phyloP scores from a whole-genome alignment of 2,113 vertebrate species.

The Clinocottus analis region DNA sequence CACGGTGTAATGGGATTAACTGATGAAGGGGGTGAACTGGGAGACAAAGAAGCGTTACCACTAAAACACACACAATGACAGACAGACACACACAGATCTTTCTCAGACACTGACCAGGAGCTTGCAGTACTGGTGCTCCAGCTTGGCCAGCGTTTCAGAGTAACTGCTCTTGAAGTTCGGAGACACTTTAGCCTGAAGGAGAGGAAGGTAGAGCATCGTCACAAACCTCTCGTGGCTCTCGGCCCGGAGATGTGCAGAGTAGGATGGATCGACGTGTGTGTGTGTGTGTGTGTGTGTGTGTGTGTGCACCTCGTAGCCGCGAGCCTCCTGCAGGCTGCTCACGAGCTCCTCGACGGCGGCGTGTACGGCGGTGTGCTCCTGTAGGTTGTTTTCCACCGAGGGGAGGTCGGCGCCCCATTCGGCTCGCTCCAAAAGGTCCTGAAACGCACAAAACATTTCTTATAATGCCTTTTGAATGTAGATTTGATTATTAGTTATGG shows the following conservation, averaged over 20 bases:
- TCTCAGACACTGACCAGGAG: constrained; percentile 88
- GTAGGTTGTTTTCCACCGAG: constrained; percentile 91
- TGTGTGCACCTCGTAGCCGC: constrained; percentile 91
- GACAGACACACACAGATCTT: constrained; percentile 1
- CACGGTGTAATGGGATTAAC: constrained; percentile 67
- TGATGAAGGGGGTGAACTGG: neutral
- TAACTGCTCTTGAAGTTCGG: constrained; percentile 92
- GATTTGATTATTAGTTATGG: no score
- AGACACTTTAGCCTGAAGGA: constrained; percentile 89
- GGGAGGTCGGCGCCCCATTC: constrained; percentile 97
- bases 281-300: no score
- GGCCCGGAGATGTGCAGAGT: no score
- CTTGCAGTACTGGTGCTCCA: constrained; percentile 97
- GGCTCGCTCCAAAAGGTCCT: constrained; percentile 92
- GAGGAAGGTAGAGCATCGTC: constrained; percentile 18
- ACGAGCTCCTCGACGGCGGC: constrained; percentile 90
- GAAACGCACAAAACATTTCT: constrained; percentile 27
- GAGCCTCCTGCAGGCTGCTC: constrained; percentile 91
- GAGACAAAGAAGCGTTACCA: constrained; percentile 36
- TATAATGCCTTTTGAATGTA: no score
- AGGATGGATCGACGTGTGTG: no score
- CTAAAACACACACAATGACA: neutral
- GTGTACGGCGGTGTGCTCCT: constrained; percentile 89
- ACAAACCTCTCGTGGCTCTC: neutral
- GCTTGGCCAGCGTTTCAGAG: constrained; percentile 91